Evolutionary conservation across 1,140 invertebrate genomes (phyloP), one percentile per base, ranked within the genome.

Genomic region (Steinernema feltiae): DNA sequence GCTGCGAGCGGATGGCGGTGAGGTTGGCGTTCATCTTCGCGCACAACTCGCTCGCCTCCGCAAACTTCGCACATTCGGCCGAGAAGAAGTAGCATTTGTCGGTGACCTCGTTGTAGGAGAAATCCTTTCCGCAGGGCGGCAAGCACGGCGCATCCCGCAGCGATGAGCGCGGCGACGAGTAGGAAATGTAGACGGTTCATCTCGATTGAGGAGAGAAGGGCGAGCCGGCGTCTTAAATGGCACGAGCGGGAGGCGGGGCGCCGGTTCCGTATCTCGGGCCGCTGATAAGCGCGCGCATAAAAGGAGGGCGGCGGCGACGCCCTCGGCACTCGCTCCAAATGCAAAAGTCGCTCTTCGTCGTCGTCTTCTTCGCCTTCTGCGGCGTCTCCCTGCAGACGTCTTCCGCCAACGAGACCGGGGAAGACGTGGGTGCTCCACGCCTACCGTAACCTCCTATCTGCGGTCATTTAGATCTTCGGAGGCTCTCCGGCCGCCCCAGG

Each of bases 11-110:
- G 53, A 63, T 63, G 12, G 53, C 53, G 12, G 53, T 63, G 12
- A 63, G 53, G 53, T 63, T 63, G 12, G 53, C 24, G 53, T 63
- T 63, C 53, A 63, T 63, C 53, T 63, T 27, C n/a, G 53, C 53
- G 53, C 2, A 7, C 7, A 21, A 63, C 15, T 3, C 24, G 53
- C 53, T 63, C 15, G 53, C 53, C 53, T 15, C 53, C 7, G 7
- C 53, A 21, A 63, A 63, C 53, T 63, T 63, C 7, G 53, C 53
- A 21, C 53, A 63, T 27, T 63, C 53, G 15, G 53, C 3, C 24
- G 53, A 63, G 53, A 63, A 63, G 53, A 17, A 27, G 53, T 63
- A 63, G 53, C 53, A 63, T 21, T 63, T 63, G 24, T 63, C 53
- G 12, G 53, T 63, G 15, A 27, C 53, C 24, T 63, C 53, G 53